These are phyloP conservation scores for Caenorhabditis angaria DNA, from an alignment of 2,888 invertebrate genomes.

Conservation along the genomic window DNA sequence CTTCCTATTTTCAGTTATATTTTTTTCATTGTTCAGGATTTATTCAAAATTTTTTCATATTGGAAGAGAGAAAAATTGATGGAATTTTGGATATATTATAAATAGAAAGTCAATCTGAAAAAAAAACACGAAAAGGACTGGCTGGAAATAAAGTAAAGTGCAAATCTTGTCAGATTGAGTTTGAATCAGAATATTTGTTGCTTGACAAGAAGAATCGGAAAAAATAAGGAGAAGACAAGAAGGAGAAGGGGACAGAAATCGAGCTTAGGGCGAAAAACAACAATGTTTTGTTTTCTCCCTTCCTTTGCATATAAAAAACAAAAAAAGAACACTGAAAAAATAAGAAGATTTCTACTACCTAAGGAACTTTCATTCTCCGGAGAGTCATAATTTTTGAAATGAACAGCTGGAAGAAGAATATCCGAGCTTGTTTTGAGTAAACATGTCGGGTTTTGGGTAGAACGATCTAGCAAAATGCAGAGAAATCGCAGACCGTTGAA, in stretches of 20 bases:
- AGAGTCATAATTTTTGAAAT: not conserved
- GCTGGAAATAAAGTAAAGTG: slow-evolving; percentile 5
- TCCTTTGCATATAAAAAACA: not conserved
- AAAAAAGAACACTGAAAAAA: not conserved
- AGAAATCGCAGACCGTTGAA: too few relatives aligned
- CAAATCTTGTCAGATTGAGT: slow-evolving; percentile 9
- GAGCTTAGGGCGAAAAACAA: slow-evolving; percentile 2
- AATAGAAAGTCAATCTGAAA: too few relatives aligned
- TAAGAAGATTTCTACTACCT: not conserved
- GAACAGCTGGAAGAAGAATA: too few relatives aligned
- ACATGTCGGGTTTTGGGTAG: not conserved
- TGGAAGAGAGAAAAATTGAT: too few relatives aligned
- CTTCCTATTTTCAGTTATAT: too few relatives aligned
- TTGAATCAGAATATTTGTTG: not conserved
- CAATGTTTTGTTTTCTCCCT: not conserved
- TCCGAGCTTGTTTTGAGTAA: too few relatives aligned
- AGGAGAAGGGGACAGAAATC: not conserved
- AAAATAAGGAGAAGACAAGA: not conserved
- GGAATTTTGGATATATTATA: too few relatives aligned
- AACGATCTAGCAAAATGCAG: too few relatives aligned
- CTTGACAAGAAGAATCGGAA: not conserved
- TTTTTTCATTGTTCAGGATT: too few relatives aligned
- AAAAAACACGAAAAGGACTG: too few relatives aligned
- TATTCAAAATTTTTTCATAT: too few relatives aligned
- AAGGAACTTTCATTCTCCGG: not conserved